Conservation (phyloP, 35 echinoderm and acorn worm species). For the Hemicentrotus pulcherrimus region DNA sequence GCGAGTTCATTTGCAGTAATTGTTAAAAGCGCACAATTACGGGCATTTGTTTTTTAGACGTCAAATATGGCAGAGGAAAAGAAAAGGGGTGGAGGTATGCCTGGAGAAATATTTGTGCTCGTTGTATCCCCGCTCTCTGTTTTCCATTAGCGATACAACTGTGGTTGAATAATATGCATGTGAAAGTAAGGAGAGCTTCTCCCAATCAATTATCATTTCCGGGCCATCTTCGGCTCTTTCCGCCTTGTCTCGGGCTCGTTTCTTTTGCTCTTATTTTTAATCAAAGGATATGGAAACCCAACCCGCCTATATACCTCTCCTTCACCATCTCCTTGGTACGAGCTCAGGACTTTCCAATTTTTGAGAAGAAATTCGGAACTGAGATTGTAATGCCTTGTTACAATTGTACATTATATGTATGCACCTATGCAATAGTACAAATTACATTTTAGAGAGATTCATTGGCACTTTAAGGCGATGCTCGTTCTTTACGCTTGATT, state of each 20-base stretch:
- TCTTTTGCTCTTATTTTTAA: background rate
- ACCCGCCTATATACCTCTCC: background rate
- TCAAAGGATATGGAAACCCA: background rate
- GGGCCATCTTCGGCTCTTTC: background rate
- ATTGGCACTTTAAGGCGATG: no score
- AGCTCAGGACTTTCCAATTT: no score
- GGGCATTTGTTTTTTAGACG: background rate
- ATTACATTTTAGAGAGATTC: no score
- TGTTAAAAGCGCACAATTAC: constrained; percentile 11
- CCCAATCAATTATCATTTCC: constrained; percentile 18
- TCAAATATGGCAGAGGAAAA: background rate
- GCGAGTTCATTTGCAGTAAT: constrained; percentile 10
- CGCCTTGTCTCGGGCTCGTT: background rate
- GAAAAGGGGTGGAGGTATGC: background rate
- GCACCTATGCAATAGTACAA: no score
- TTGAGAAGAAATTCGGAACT: no score
- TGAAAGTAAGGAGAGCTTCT: background rate
- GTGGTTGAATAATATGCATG: background rate
- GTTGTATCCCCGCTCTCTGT: background rate
- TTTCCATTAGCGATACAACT: background rate
- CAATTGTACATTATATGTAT: no score
- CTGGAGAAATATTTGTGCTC: background rate
- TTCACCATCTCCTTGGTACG: background rate
- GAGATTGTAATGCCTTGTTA: no score
- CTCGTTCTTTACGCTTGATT: no score